These are phyloP conservation scores for Hypsopygia costalis DNA, from an alignment of 2,888 invertebrate species.

Conservation along the genomic window DNA sequence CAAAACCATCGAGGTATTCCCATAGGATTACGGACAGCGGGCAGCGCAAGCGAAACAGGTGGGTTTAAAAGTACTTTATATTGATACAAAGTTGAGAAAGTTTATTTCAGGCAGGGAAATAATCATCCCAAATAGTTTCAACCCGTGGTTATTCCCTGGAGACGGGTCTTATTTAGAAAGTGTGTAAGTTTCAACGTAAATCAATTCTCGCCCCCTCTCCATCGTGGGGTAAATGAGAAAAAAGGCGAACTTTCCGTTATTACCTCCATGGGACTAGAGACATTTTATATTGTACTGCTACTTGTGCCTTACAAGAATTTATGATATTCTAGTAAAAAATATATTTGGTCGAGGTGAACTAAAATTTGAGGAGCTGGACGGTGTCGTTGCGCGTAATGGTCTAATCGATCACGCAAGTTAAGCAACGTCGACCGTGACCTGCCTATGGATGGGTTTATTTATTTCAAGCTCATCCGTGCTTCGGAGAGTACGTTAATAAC, in stretches of 20 bases:
- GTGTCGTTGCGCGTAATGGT: too few relatives aligned
- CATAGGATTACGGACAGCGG: too few relatives aligned
- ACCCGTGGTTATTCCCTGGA: background rate
- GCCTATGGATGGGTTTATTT: too few relatives aligned
- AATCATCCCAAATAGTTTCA: background rate
- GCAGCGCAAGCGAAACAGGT: too few relatives aligned
- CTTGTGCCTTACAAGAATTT: conserved; percentile 8
- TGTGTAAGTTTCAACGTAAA: conserved; percentile 23
- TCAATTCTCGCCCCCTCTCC: conserved; percentile 20
- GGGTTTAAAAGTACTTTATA: too few relatives aligned
- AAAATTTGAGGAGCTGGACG: too few relatives aligned
- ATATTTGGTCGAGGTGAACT: background rate
- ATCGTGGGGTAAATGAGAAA: conserved; percentile 12
- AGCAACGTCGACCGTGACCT: too few relatives aligned
- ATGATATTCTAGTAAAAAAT: conserved; percentile 9
- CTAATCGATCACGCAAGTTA: too few relatives aligned
- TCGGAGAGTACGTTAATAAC: too few relatives aligned
- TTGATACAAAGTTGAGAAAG: too few relatives aligned
- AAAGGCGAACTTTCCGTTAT: conserved; percentile 17
- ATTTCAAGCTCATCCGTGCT: too few relatives aligned
- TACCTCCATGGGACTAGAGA: conserved; percentile 21
- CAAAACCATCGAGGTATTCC: too few relatives aligned
- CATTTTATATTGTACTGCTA: conserved; percentile 7
- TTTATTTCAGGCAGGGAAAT: background rate
- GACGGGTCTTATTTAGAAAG: conserved; percentile 18